Conservation (phyloP, 2,888 invertebrate genomes). For the Laothoe populi region DNA sequence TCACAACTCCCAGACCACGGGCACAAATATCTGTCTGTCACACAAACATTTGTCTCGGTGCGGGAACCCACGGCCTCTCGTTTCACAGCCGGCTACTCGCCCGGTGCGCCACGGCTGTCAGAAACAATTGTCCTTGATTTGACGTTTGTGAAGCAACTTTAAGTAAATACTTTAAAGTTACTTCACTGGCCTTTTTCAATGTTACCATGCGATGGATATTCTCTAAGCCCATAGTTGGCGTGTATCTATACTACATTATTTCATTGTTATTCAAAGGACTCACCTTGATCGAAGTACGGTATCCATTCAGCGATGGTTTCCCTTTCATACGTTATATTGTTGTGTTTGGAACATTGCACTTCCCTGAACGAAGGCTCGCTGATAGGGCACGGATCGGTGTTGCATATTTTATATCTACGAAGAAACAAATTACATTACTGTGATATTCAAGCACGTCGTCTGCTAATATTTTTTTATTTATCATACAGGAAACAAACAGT, state of each 20-base stretch:
- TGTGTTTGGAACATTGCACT: conserved; percentile 89
- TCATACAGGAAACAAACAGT: no score
- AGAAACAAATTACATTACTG: conserved; percentile 26
- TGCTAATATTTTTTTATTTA: neutral
- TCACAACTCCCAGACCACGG: no score
- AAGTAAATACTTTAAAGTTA: no score
- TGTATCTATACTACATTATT: neutral
- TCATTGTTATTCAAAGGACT: conserved; percentile 24
- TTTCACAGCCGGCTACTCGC: no score
- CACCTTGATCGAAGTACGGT: conserved; percentile 90
- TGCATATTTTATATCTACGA: conserved; percentile 91
- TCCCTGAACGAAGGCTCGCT: conserved; percentile 89
- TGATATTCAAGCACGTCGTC: neutral
- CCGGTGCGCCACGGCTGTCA: no score
- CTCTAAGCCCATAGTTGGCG: neutral
- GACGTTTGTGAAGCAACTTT: no score
- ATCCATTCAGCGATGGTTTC: conserved; percentile 88
- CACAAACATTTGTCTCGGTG: no score
- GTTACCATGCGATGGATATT: neutral
- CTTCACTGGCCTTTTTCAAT: no score
- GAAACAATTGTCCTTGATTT: no score
- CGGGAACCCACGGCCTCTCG: no score
- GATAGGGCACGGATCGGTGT: conserved; percentile 90
- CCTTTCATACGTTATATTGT: conserved; percentile 88
- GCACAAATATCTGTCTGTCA: no score